Evolutionary conservation across 2,888 invertebrate genomes (phyloP), one percentile per base, ranked within the genome.

Genomic region (Gortyna flavago): DNA sequence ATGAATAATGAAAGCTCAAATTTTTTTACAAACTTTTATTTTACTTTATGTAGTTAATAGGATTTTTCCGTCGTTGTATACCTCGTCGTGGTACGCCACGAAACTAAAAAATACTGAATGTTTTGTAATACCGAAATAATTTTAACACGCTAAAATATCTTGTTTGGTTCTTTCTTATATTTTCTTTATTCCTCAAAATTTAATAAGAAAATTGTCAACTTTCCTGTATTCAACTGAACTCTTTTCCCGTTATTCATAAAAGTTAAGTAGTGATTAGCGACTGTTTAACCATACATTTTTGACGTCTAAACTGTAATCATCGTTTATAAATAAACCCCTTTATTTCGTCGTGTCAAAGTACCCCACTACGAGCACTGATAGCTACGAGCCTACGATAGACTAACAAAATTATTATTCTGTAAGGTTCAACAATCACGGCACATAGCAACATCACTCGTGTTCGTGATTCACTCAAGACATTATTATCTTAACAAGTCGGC

Each of bases 381-480:
- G 44, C n/a, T 48, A 32, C 21, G 21, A 48, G 38, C 21, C 75
- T 59, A 59, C 75, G 48, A 65, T 21, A 54, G 35, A 65, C 64
- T 29, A 7, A 25, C 32, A 16, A n/a, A n/a, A 38, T 81, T n/a
- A 78, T 44, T 44, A 80, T 72, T 80, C 25, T 21, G 18, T 32
- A 51, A 25, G n/a, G 18, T 51, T 83, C 25, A 44, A 38, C 51
- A 65, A 67, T 68, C 57, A 67, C 4, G 54, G 25, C 25, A 11
- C 85, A 62, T 82, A 85, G 83, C 72, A 83, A 83, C 79, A 54
- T 16, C 68, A 57, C 7, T 51, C 8, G 54, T 76, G 85, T 9
- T 44, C 13, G 41, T 82, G 85, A 65, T 81, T 59, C 65, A 67
- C 29, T n/a, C 68, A 44, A 29, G 16, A 62, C 7, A 57, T 66